Evolutionary conservation across 2,113 vertebrate genomes (phyloP).

Genomic region (Rhinolophus ferrumequinum): DNA sequence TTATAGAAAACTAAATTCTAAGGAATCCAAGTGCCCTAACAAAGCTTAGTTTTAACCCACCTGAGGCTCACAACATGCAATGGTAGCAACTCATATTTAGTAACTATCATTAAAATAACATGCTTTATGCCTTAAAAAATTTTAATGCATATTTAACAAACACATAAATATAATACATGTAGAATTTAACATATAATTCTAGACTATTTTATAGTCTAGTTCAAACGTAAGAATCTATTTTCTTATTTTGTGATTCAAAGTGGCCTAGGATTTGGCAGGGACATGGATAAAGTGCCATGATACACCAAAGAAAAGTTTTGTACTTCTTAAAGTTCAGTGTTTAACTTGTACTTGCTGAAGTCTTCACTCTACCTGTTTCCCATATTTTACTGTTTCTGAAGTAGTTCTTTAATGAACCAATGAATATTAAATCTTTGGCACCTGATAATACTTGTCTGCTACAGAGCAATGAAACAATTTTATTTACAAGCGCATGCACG

Average conservation of each 20-base stretch:
- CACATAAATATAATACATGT: not conserved
- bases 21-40: not conserved
- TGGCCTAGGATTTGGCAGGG: not conserved
- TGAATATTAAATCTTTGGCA: not conserved
- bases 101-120: not conserved
- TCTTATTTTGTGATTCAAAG: constrained; percentile 10
- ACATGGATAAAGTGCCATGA: not conserved
- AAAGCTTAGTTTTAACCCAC: constrained; percentile 8
- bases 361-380: not conserved
- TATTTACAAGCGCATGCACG: not conserved
- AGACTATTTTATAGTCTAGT: not conserved
- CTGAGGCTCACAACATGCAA: not conserved
- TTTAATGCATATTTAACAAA: not conserved
- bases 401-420: constrained; percentile 12
- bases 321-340: not conserved
- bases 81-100: not conserved
- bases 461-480: not conserved
- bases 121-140: not conserved
- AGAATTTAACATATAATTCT: not conserved
- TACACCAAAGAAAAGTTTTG: not conserved
- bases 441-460: not conserved
- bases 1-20: constrained; percentile 16
- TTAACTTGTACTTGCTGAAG: not conserved
- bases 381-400: constrained; percentile 24
- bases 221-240: not conserved